Conservation (phyloP, 2,888 invertebrate genomes). For the Cremastinae sp. region DNA sequence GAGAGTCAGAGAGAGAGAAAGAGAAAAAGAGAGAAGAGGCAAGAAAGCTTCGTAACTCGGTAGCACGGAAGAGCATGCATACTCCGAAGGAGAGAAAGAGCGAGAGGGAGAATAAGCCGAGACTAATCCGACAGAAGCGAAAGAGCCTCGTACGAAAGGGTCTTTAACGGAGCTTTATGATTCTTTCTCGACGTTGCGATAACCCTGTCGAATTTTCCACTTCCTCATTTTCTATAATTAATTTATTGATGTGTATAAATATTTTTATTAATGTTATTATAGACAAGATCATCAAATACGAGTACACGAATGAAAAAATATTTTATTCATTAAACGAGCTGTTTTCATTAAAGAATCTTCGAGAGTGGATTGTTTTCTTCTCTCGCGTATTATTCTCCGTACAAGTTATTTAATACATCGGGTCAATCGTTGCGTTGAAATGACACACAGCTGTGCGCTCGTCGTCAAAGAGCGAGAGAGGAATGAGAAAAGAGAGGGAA, state of each 20-base stretch:
- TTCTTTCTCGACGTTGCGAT: slow-evolving; percentile 25
- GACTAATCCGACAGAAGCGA: slow-evolving; percentile 56
- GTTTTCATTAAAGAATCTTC: slow-evolving; percentile 6
- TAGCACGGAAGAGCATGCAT: slow-evolving; percentile 51
- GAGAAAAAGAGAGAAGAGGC: slow-evolving; percentile 43
- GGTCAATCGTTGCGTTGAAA: no score
- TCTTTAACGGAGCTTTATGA: slow-evolving; percentile 49
- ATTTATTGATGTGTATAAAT: slow-evolving; percentile 1
- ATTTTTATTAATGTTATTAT: no score
- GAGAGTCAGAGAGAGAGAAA: neutral
- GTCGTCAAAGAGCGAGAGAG: no score
- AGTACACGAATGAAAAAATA: neutral
- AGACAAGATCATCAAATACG: no score
- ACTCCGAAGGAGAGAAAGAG: slow-evolving; percentile 33
- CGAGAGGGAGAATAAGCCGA: neutral
- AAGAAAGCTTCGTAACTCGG: slow-evolving; percentile 57
- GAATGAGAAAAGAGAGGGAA: slow-evolving; percentile 23
- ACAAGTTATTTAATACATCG: no score
- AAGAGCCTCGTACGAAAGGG: slow-evolving; percentile 25
- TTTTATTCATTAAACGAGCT: neutral
- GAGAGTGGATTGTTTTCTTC: neutral
- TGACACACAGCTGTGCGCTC: no score
- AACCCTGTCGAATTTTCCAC: slow-evolving; percentile 27
- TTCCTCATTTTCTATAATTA: neutral
- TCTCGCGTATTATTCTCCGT: slow-evolving; percentile 2